phyloP scores from a whole-genome alignment of 2,888 invertebrate species.

The Heterodera filipjevi region DNA sequence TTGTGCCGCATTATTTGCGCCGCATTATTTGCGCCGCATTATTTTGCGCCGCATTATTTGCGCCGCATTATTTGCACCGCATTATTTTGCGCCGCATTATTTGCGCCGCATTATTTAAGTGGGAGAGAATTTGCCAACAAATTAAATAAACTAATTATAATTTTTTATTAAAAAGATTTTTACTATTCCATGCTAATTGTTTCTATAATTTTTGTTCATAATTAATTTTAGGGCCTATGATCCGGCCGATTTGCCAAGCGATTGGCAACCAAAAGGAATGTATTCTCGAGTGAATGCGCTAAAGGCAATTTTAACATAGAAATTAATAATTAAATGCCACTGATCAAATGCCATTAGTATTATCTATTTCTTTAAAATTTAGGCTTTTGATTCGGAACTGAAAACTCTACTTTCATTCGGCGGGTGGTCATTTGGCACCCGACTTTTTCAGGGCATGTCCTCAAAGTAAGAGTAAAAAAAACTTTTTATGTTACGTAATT shows the following conservation, averaged over 20 bases:
- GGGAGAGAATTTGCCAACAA: no score
- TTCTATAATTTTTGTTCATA: no score
- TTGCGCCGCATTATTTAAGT: no score
- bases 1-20: no score
- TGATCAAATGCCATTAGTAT: neutral
- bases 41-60: no score
- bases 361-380: neutral
- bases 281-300: conserved; percentile 83
- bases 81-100: no score
- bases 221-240: conserved; percentile 63
- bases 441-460: conserved; percentile 58
- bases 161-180: no score
- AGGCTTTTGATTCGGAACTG: conserved; percentile 83
- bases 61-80: no score
- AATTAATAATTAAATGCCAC: neutral
- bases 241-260: conserved; percentile 74
- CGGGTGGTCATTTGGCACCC: conserved; percentile 94
- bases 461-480: conserved; percentile 33
- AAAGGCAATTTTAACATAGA: conserved; percentile 28
- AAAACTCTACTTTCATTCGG: conserved; percentile 89
- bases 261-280: conserved; percentile 83
- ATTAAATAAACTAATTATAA: no score
- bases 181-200: no score
- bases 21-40: no score
- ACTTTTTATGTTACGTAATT: neutral